Conservation (phyloP, 37 sponge, comb jelly and placozoan genomes). For the Aplysina aerophoba region DNA sequence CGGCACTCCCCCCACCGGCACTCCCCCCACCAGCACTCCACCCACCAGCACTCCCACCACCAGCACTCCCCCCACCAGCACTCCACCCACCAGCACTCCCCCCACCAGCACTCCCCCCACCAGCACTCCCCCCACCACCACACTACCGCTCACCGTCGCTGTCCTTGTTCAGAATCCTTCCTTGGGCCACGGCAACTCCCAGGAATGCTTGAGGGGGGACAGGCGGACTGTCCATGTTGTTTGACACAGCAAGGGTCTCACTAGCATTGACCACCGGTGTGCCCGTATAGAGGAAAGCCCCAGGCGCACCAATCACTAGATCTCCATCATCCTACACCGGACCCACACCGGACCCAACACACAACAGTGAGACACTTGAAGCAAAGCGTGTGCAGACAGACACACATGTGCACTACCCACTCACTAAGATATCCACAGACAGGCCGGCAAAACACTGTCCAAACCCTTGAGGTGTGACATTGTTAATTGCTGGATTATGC, state of each 20-base stretch:
- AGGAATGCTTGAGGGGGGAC: not conserved
- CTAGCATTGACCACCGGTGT: not conserved
- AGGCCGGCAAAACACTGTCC: not conserved
- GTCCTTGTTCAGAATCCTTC: not conserved
- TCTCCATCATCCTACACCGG: not conserved
- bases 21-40: too few relatives aligned
- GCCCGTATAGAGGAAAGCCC: not conserved
- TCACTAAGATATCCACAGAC: not conserved
- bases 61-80: too few relatives aligned
- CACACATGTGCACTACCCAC: not conserved
- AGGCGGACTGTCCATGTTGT: not conserved
- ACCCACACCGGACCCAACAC: not conserved
- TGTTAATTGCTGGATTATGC: not conserved
- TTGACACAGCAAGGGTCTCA: constrained; percentile 1
- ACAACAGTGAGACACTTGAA: not conserved
- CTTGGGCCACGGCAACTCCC: constrained; percentile 15
- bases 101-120: too few relatives aligned
- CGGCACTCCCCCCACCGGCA: too few relatives aligned
- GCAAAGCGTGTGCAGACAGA: not conserved
- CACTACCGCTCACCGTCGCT: constrained; percentile 2
- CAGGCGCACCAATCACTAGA: constrained; percentile 22
- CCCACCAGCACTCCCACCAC: too few relatives aligned
- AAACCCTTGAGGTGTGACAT: not conserved
- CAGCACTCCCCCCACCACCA: not conserved
- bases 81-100: too few relatives aligned